Conservation (phyloP, 1,140 invertebrate genomes). For the Zaprionus africanus region DNA sequence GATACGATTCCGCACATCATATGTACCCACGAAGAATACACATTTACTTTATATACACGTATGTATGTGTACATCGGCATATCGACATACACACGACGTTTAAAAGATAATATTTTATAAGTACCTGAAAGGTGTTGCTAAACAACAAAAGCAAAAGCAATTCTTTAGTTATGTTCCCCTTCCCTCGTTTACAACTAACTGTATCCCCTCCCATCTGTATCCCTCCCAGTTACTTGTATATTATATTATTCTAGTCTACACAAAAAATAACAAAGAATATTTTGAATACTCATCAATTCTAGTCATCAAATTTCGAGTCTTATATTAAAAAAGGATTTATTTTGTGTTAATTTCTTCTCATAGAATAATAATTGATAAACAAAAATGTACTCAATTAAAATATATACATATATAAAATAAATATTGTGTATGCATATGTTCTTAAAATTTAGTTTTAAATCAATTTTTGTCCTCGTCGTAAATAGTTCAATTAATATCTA, state of each 20-base stretch:
- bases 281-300: constrained; percentile 26
- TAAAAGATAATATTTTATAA: constrained; percentile 55
- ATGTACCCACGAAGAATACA: background rate
- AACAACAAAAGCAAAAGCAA: constrained; percentile 32
- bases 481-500: constrained; percentile 43
- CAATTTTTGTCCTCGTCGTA: constrained; percentile 30
- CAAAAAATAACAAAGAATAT: constrained; percentile 1
- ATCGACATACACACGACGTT: constrained; percentile 25
- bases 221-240: constrained; percentile 25
- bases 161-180: constrained; percentile 29
- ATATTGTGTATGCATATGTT: constrained; percentile 3
- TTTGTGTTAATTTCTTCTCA: constrained; percentile 28
- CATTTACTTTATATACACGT: background rate
- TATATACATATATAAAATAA: background rate
- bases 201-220: background rate
- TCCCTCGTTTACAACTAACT: background rate
- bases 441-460: constrained; percentile 37
- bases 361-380: constrained; percentile 35
- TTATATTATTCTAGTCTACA: constrained; percentile 28
- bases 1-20: constrained; percentile 1
- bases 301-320: constrained; percentile 32
- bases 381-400: background rate
- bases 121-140: constrained; percentile 61
- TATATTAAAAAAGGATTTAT: constrained; percentile 13
- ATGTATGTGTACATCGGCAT: background rate